A percentile compares a stretch with the other conserved stretches of the same genome.
These are phyloP conservation scores for Anoura caudifer DNA, from an alignment of 2,113 vertebrate species.

Conservation along the genomic window DNA sequence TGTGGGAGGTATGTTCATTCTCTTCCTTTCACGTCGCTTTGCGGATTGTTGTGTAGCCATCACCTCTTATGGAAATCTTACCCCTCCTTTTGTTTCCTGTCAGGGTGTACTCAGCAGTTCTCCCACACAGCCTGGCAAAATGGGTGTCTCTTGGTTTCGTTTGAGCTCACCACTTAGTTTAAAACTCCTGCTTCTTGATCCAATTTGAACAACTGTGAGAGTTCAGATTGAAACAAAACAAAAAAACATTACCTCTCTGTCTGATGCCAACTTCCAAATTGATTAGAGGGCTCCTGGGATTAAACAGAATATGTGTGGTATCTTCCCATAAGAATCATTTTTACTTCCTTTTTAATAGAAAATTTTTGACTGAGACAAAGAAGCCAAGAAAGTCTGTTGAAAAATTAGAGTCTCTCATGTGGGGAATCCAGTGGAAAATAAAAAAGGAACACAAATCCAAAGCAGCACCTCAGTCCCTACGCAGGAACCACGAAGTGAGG, in stretches of 20 bases:
- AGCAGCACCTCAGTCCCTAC: slow-evolving; percentile 19
- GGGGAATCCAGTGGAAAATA: slow-evolving; percentile 59
- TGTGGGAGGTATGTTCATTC: rapidly evolving
- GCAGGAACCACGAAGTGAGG: slow-evolving; percentile 21
- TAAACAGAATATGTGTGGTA: slow-evolving; percentile 67
- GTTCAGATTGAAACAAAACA: slow-evolving; percentile 74
- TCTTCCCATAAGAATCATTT: slow-evolving; percentile 73
- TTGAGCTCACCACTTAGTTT: slow-evolving; percentile 62
- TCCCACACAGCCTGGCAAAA: slow-evolving; percentile 48
- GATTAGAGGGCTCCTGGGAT: slow-evolving; percentile 74
- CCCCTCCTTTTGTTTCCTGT: not conserved
- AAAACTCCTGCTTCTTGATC: slow-evolving; percentile 64
- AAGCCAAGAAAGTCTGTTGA: slow-evolving; percentile 64
- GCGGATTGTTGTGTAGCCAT: not conserved
- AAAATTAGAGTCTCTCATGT: slow-evolving; percentile 71
- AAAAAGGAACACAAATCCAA: slow-evolving; percentile 51
- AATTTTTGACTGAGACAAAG: slow-evolving; percentile 79
- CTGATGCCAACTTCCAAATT: slow-evolving; percentile 79
- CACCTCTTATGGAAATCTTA: not conserved
- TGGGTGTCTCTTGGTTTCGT: not conserved
- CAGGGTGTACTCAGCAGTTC: not conserved
- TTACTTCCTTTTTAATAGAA: slow-evolving; percentile 78
- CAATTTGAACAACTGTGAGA: slow-evolving; percentile 74
- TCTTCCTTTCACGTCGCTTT: not conserved
- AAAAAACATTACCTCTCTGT: slow-evolving; percentile 70